These are phyloP conservation scores for Megalops atlanticus DNA, from an alignment of 2,113 vertebrate species.

Conservation along the genomic window DNA sequence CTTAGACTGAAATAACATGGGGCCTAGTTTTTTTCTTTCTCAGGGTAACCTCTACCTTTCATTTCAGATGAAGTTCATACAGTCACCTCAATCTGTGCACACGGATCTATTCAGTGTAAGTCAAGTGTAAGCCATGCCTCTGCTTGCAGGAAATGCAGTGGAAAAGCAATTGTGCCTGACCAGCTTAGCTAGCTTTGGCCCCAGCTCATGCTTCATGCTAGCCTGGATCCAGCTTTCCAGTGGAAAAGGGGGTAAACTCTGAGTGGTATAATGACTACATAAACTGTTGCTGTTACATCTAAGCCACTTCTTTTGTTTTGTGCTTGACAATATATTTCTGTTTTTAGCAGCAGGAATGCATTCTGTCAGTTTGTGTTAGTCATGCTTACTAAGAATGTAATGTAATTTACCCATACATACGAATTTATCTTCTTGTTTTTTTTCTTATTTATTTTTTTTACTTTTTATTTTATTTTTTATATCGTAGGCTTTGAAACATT, in stretches of 20 bases:
- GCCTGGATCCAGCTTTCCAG: no score
- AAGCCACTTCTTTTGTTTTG: constrained; percentile 41
- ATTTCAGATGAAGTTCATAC: neutral
- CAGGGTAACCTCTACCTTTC: neutral
- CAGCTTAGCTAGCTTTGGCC: neutral
- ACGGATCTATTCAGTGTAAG: neutral
- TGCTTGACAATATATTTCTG: constrained; percentile 36
- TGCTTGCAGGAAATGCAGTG: neutral
- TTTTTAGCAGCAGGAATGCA: constrained; percentile 40
- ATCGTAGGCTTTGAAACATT: constrained; percentile 9
- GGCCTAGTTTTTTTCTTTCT: neutral
- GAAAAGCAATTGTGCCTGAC: neutral
- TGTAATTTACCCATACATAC: constrained; percentile 36
- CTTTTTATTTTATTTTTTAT: no score
- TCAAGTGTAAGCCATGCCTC: neutral
- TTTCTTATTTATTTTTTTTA: no score
- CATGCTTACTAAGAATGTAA: constrained; percentile 30
- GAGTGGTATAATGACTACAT: no score
- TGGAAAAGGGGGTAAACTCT: no score
- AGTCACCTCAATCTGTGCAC: neutral
- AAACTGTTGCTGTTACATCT: no score
- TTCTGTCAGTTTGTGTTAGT: constrained; percentile 42
- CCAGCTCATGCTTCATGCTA: neutral
- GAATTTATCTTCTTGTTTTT: constrained; percentile 23
- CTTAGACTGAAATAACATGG: neutral